A percentile compares a stretch with the other conserved stretches of the same genome.
These are phyloP conservation scores for Listrodromus nycthemerus DNA, from an alignment of 2,888 invertebrate species.

Conservation along the genomic window DNA sequence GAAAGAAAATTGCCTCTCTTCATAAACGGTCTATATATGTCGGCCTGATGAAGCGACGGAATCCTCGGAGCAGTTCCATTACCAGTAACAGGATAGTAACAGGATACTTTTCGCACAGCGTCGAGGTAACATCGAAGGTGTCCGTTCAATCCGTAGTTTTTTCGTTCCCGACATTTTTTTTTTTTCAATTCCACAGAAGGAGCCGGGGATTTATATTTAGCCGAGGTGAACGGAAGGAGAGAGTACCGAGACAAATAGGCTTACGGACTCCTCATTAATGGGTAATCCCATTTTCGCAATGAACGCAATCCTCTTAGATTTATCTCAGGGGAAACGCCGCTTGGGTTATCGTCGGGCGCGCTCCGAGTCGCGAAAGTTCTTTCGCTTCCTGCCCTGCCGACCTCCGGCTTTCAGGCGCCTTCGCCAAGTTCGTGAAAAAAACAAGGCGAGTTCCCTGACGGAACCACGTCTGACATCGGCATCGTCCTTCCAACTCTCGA, in stretches of 20 bases:
- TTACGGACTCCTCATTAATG: conserved; percentile 29
- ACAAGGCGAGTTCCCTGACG: not conserved
- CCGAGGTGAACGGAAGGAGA: not conserved
- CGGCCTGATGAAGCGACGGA: conserved; percentile 80
- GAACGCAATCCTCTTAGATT: conserved; percentile 37
- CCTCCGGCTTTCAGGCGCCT: not conserved
- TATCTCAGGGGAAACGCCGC: conserved; percentile 20
- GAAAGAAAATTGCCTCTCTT: conserved; percentile 83
- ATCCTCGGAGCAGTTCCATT: conserved; percentile 64
- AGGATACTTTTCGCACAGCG: conserved; percentile 56
- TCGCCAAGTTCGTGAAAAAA: not conserved
- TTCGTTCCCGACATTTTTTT: conserved; percentile 13
- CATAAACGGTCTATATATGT: conserved; percentile 80
- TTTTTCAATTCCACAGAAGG: conserved; percentile 1
- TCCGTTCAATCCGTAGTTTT: conserved; percentile 32
- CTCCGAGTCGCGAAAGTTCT: not conserved
- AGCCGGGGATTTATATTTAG: not conserved
- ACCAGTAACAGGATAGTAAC: conserved; percentile 62
- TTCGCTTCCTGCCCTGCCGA: not conserved
- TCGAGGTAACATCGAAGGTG: not conserved
- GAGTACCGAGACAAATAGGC: not conserved
- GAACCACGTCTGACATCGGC: not conserved
- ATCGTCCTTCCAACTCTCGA: not conserved
- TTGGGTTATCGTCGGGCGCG: not conserved
- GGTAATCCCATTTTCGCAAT: conserved; percentile 13